Conservation (phyloP, 2,113 vertebrate species). For the Montifringilla adamsi region DNA sequence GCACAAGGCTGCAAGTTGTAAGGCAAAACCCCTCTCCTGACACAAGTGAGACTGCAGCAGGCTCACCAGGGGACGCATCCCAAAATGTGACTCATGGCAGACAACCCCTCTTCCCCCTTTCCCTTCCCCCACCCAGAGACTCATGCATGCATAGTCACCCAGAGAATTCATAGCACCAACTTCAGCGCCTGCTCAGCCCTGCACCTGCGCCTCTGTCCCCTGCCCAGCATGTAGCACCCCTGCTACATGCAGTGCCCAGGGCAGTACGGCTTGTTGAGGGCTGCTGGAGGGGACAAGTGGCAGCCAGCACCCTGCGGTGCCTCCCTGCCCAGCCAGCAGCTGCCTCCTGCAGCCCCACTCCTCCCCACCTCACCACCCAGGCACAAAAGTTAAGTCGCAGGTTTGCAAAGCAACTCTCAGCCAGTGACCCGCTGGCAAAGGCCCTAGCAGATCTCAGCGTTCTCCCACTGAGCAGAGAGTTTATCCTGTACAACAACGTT, state of each 20-base stretch:
- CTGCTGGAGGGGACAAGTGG: not conserved
- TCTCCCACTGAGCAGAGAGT: not conserved
- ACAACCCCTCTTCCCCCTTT: not conserved
- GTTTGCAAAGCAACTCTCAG: not conserved
- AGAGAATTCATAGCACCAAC: not conserved
- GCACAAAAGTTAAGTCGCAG: not conserved
- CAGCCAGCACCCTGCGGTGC: not conserved
- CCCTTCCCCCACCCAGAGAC: not conserved
- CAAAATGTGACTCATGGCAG: not conserved
- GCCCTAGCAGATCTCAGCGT: not conserved
- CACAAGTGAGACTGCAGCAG: not conserved
- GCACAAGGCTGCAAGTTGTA: accelerated
- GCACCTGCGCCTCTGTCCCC: not conserved
- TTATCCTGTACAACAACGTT: not conserved
- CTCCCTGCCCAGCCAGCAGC: not conserved
- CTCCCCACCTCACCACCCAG: not conserved
- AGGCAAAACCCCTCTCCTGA: not conserved
- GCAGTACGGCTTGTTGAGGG: not conserved
- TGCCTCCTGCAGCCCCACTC: not conserved
- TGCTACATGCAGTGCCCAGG: not conserved
- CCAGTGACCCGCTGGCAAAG: not conserved
- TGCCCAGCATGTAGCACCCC: not conserved
- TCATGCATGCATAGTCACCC: not conserved
- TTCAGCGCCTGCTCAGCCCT: not conserved
- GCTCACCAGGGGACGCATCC: not conserved